Percentiles rank a stretch among this genome's conserved stretches.
Evolutionary conservation across 1,140 invertebrate species (phyloP).

Genomic region (Drosophila burlai): DNA sequence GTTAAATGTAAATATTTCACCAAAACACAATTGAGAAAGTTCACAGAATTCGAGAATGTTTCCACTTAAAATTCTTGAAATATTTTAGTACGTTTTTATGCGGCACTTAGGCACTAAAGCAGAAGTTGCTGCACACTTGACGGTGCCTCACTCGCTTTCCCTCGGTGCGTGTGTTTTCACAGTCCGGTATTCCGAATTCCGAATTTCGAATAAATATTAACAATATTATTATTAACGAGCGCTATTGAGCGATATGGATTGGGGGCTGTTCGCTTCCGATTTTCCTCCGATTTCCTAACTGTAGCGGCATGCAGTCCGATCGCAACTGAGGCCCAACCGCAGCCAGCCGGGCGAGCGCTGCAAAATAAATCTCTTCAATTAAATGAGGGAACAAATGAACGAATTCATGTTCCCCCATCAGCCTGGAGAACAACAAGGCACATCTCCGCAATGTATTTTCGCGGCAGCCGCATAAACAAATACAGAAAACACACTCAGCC

Average conservation of each 20-base stretch:
- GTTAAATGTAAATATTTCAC: constrained; percentile 47
- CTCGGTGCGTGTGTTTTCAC: constrained; percentile 18
- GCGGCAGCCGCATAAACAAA: constrained; percentile 59
- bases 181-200: constrained; percentile 16
- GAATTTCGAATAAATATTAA: constrained; percentile 32
- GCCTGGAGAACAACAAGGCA: constrained; percentile 47
- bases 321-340: constrained; percentile 61
- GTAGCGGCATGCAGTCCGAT: constrained; percentile 53
- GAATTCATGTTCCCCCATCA: constrained; percentile 57
- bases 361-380: constrained; percentile 79
- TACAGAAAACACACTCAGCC: constrained; percentile 30
- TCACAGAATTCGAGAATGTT: constrained; percentile 53
- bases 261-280: constrained; percentile 10
- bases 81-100: constrained; percentile 47
- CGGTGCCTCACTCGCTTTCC: constrained; percentile 7
- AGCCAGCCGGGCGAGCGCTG: constrained; percentile 29
- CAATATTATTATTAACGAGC: constrained; percentile 22
- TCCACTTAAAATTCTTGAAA: constrained; percentile 76
- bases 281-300: constrained; percentile 50
- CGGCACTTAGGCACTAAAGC: constrained; percentile 50
- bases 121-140: constrained; percentile 48
- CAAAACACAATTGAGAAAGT: constrained; percentile 58
- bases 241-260: constrained; percentile 4
- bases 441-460: constrained; percentile 57
- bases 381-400: constrained; percentile 71